Base-by-base conservation (phyloP, 1,140 invertebrate species). In the Brachionus plicatilis region DNA sequence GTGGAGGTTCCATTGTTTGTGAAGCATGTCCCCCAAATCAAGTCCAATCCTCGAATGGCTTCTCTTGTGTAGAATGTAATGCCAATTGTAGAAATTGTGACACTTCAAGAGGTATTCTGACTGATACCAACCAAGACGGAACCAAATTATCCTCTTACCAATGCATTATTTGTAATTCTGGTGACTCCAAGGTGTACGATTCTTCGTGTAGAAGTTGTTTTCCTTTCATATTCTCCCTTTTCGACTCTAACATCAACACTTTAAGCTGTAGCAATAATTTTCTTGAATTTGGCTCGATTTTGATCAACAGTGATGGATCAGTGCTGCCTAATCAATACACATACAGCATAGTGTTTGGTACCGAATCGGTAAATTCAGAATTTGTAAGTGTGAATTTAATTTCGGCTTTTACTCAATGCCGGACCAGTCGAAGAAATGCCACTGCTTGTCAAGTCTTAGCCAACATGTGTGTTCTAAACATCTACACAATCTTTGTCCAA, bases 391-490 rank as follows among this genome's bases (percentile, higher is more conserved):
- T 3, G 1, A 45, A 82, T 68, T 24, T 82, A 50, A 68, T 82
- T 29, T 17, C 79, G 11, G 50, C 79, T 20, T 45, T 24, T 82
- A 11, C 17, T 2, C 37, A 43, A 12, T 82, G 79, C 45, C 11
- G 17, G 20, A 60, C 53, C 8, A 37, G 17, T 45, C 7, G 27
- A 60, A 27, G 79, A 41, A 82, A 82, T 82, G 79, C 20, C 11
- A 89, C 87, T 33, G 90, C 92, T 7, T 93, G 93, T 86, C 91
- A 93, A 87, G 87, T 91, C 80, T 87, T 93, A 50, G 91, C 92
- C 1, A 93, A 93, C 88, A 90, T 93, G 86, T 93, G 93, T 86
- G 89, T 91, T 0, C 85, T 93, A 17, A 91, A 91, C 14, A 88
- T 93, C 29, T 88, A 89, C 80, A 86, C 72, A 79, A 75, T 45